Conservation (phyloP, 37 sponge, comb jelly and placozoan genomes). For the Ephydatia muelleri region DNA sequence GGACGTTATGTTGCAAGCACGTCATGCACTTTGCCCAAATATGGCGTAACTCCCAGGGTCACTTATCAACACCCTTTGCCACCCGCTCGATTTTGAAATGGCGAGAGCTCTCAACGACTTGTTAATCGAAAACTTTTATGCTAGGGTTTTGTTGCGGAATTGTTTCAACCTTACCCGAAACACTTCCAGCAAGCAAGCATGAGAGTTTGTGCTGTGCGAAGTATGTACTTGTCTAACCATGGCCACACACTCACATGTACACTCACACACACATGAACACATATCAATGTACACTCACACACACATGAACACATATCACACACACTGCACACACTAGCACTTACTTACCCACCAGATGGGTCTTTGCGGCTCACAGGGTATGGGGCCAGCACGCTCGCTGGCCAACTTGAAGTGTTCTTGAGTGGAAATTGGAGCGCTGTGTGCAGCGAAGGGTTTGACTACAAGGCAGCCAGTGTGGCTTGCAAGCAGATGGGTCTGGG, state of each 20-base stretch:
- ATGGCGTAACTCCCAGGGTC: background rate
- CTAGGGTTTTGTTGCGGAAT: background rate
- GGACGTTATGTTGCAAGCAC: background rate
- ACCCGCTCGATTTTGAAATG: background rate
- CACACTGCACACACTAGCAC: background rate
- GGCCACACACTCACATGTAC: too few species aligned
- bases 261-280: background rate
- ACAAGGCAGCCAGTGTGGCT: constrained; percentile 9
- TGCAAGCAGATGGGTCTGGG: constrained; percentile 62
- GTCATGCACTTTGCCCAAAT: background rate
- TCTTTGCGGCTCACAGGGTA: constrained; percentile 8
- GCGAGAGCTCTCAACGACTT: background rate
- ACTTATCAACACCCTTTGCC: background rate
- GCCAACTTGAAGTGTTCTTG: constrained; percentile 29
- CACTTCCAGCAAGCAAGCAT: too few species aligned
- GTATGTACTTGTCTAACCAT: too few species aligned
- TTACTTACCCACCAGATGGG: background rate
- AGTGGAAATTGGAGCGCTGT: constrained; percentile 48
- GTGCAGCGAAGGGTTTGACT: constrained; percentile 11
- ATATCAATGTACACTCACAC: too few species aligned
- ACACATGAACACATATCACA: too few species aligned
- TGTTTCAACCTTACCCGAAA: too few species aligned
- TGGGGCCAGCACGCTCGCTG: constrained; percentile 14
- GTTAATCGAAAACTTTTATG: background rate
- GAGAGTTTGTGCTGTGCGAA: too few species aligned